Conservation (phyloP, 64 coral and sea anemone species). For the Stylophora pistillata region DNA sequence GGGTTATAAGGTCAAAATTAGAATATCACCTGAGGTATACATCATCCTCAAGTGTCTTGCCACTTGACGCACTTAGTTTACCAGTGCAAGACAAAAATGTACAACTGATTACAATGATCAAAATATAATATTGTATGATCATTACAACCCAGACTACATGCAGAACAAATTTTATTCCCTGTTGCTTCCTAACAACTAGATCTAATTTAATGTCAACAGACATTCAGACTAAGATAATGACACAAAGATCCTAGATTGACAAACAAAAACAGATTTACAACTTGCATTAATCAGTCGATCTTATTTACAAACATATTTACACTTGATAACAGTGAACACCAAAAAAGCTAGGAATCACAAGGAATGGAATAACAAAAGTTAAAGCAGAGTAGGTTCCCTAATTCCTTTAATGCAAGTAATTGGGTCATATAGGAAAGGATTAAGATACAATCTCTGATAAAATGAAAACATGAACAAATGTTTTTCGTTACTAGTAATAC, state of each 20-base stretch:
- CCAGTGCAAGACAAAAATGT: neutral
- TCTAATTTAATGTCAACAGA: constrained; percentile 18
- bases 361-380: neutral
- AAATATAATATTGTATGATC: neutral
- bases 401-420: neutral
- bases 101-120: neutral
- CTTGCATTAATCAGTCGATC: constrained; percentile 32
- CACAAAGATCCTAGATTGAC: constrained; percentile 12
- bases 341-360: constrained; percentile 1
- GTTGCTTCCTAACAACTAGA: constrained; percentile 3
- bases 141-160: neutral
- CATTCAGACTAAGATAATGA: neutral
- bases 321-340: constrained; percentile 11
- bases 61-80: neutral
- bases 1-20: too few relatives aligned
- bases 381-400: neutral
- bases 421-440: neutral
- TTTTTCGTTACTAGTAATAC: neutral
- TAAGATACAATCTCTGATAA: neutral
- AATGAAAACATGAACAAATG: neutral
- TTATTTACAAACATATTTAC: constrained; percentile 54
- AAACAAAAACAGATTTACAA: constrained; percentile 25
- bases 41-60: too few relatives aligned
- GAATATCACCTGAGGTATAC: too few relatives aligned
- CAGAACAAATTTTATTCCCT: constrained; percentile 33